Evolutionary conservation across 2,888 invertebrate species (phyloP), one percentile per base, ranked within the genome.

Genomic region (Gasteruption jaculator): DNA sequence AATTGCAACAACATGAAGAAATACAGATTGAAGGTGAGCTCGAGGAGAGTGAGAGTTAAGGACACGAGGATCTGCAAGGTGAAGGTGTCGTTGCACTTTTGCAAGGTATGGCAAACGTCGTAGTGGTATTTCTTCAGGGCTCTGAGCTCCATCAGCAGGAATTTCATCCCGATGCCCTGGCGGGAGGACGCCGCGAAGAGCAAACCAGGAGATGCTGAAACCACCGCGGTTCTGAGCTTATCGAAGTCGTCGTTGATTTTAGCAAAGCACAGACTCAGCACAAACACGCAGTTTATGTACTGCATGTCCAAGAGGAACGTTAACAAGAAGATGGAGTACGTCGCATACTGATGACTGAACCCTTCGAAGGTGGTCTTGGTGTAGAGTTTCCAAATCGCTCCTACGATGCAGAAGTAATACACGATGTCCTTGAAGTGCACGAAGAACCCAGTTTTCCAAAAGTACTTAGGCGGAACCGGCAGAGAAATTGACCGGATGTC

Each of bases 1-100:
- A n/a, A n/a, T n/a, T n/a, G n/a, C n/a, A n/a, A n/a, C 0, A 64
- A 34, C 14, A 64, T 45, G 26, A 56, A 61, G 43, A 64, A 64
- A 27, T 64, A 64, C 3, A 63, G 46, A 8, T 59, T 59, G 36
- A 63, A 63, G 1, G 61, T 60, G 2, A 61, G 51, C 41, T 64
- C 63, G 2, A 55, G 51, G 38, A 64, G 63, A 3, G 61, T 61
- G 4, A 63, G 48, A 1, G 56, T 54, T 4, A 61, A 52, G 1
- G 56, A 53, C 1, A 52, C 51, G 5, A 57, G 41, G 4, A 59
- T 44, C 20, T 59, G 60, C 5, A 52, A 37, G 4, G 54, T 48
- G 39, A 61, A 64, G 2, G 54, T 52, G 1, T 51, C 38, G 29
- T 63, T 64, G 3, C 58, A 42, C 14, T 46, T 38, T 16, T 54